Percentiles rank a stretch among this genome's conserved stretches.
Evolutionary conservation across 2,888 invertebrate species (phyloP).

Genomic region (Trachelus iudaicus): DNA sequence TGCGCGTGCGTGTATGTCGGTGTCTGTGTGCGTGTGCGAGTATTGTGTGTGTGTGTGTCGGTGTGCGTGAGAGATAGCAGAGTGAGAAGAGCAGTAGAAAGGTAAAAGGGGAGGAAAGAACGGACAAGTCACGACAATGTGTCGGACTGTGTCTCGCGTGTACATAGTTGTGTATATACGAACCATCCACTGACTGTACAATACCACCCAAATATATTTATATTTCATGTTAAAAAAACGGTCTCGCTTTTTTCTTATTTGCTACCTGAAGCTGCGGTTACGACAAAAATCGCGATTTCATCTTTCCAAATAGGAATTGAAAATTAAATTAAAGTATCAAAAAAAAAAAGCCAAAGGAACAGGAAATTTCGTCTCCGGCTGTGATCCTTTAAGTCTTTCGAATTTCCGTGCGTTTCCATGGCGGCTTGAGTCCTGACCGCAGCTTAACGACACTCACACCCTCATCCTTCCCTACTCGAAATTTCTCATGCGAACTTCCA

Average conservation of each 20-base stretch:
- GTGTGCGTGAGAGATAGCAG: background rate
- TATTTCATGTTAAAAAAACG: conserved; percentile 55
- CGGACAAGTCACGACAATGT: conserved; percentile 3
- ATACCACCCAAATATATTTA: conserved; percentile 61
- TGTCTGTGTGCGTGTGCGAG: conserved; percentile 2
- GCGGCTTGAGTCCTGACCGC: too few relatives aligned
- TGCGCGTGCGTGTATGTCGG: too few relatives aligned
- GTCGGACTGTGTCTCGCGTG: conserved; percentile 16
- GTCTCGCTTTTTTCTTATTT: conserved; percentile 2
- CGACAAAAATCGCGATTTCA: background rate
- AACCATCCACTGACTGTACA: conserved; percentile 60
- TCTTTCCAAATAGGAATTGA: too few relatives aligned
- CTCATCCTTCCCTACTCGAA: too few relatives aligned
- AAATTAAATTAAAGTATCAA: too few relatives aligned
- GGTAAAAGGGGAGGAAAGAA: background rate
- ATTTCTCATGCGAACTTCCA: too few relatives aligned
- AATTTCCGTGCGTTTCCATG: too few relatives aligned
- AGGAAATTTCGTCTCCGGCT: too few relatives aligned
- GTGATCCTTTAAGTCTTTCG: too few relatives aligned
- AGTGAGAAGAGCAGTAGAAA: background rate
- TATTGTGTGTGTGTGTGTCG: background rate
- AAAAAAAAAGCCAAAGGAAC: too few relatives aligned
- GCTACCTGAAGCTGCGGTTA: conserved; percentile 3
- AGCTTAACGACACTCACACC: too few relatives aligned
- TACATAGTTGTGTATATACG: conserved; percentile 37